phyloP scores from a whole-genome alignment of 2,888 invertebrate genomes.

The Julus scanicus region DNA sequence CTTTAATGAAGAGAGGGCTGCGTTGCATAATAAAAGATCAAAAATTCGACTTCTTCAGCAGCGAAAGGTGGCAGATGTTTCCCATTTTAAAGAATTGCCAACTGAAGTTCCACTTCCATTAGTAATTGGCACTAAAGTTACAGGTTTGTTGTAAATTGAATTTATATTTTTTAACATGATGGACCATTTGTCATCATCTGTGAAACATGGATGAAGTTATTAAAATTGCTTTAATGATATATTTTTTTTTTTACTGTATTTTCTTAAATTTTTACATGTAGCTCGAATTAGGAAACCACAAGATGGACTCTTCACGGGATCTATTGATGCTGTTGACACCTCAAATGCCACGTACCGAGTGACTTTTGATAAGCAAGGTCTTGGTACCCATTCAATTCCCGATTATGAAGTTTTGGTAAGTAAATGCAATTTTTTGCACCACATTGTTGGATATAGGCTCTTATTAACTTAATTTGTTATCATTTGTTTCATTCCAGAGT shows the following conservation, averaged over 20 bases:
- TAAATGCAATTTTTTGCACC: not conserved
- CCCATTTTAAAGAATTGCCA: slow-evolving; percentile 87
- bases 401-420: slow-evolving; percentile 88
- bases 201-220: no score
- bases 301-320: slow-evolving; percentile 93
- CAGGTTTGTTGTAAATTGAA: slow-evolving; percentile 64
- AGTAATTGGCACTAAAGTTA: slow-evolving; percentile 91
- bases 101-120: slow-evolving; percentile 93
- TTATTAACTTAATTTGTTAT: not conserved
- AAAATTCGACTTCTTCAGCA: slow-evolving; percentile 94
- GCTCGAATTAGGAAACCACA: slow-evolving; percentile 91
- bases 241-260: not conserved
- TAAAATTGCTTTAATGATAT: no score
- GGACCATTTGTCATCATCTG: no score
- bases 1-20: slow-evolving; percentile 92
- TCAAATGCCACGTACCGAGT: slow-evolving; percentile 94
- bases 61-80: slow-evolving; percentile 77
- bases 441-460: not conserved
- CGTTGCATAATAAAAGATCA: slow-evolving; percentile 88
- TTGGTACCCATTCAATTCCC: slow-evolving; percentile 95
- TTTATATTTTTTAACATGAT: no score
- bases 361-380: slow-evolving; percentile 89
- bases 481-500: slow-evolving; percentile 69
- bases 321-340: slow-evolving; percentile 95
- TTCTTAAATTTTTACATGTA: slow-evolving; percentile 68